phyloP scores from a whole-genome alignment of 2,797 vertebrate species.

The Chanos chanos region DNA sequence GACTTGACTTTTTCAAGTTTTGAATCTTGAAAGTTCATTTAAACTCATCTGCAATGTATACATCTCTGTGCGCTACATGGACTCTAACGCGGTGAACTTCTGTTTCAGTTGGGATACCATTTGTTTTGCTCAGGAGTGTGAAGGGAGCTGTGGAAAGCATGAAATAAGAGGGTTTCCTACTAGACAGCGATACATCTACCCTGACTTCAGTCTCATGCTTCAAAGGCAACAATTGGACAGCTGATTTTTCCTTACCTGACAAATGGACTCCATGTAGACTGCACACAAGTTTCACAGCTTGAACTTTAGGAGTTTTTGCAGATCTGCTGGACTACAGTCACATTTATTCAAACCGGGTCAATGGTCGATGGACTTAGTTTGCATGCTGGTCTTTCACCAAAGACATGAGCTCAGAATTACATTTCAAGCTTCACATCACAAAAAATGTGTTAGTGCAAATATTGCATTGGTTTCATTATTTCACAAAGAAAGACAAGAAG shows the following conservation, averaged over 20 bases:
- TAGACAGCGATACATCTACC: constrained; percentile 46
- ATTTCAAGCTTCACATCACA: no score
- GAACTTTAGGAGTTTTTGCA: constrained; percentile 10
- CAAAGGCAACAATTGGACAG: constrained; percentile 15
- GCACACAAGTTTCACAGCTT: constrained; percentile 15
- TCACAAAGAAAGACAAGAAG: constrained; percentile 18
- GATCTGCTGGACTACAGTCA: no score
- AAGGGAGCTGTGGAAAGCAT: constrained; percentile 28
- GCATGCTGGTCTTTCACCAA: no score
- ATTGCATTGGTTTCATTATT: no score
- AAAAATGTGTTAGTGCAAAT: no score
- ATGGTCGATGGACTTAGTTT: no score
- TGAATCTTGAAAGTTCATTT: no score
- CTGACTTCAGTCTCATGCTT: constrained; percentile 23
- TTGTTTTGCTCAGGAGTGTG: constrained; percentile 29
- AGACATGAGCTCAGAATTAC: no score
- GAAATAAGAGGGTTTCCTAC: constrained; percentile 35
- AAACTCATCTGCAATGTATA: not conserved
- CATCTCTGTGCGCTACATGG: constrained; percentile 7
- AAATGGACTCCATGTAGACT: constrained; percentile 35
- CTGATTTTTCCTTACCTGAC: constrained; percentile 40
- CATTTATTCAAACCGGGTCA: no score
- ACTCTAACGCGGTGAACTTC: constrained; percentile 13
- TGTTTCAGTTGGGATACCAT: constrained; percentile 26
- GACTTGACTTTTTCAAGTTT: no score